phyloP scores from a whole-genome alignment of 2,113 vertebrate species.

The Okapia johnstoni region DNA sequence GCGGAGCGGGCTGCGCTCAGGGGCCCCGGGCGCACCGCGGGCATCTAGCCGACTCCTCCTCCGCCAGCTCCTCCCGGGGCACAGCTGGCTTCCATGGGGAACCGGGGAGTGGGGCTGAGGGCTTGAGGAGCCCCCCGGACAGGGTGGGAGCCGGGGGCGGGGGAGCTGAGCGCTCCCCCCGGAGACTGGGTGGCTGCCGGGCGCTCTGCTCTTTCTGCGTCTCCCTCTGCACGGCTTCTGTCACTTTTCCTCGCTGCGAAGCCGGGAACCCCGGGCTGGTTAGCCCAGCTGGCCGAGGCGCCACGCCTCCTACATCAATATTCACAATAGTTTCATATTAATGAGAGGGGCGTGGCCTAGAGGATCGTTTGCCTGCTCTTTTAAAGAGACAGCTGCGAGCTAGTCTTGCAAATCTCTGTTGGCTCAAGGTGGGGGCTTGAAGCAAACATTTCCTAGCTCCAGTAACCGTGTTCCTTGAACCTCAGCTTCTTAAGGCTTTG shows the following conservation, averaged over 20 bases:
- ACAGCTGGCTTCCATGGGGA: constrained; percentile 71
- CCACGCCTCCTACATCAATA: constrained; percentile 73
- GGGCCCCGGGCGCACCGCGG: constrained; percentile 35
- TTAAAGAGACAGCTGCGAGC: constrained; percentile 59
- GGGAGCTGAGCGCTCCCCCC: constrained; percentile 66
- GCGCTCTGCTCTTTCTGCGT: neutral
- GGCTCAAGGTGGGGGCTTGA: neutral
- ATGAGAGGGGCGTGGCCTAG: constrained; percentile 46
- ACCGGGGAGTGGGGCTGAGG: neutral
- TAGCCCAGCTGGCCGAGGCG: constrained; percentile 42
- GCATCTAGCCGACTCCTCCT: constrained; percentile 67
- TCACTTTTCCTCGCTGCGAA: constrained; percentile 60
- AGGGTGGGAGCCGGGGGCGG: constrained; percentile 55
- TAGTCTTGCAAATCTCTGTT: neutral
- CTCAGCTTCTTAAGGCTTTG: neutral
- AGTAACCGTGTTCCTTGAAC: neutral
- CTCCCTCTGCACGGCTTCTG: constrained; percentile 62
- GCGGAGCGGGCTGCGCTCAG: constrained; percentile 28
- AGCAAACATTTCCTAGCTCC: neutral
- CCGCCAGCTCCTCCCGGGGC: constrained; percentile 64
- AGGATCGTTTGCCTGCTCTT: neutral
- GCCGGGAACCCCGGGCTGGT: constrained; percentile 51
- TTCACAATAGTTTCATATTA: constrained; percentile 61
- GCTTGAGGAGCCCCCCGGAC: neutral
- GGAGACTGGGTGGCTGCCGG: constrained; percentile 28